Percentiles rank a stretch among this genome's conserved stretches.
These are phyloP conservation scores for Melanotaenia nigrans DNA, from an alignment of 2,797 vertebrate genomes.

Conservation along the genomic window DNA sequence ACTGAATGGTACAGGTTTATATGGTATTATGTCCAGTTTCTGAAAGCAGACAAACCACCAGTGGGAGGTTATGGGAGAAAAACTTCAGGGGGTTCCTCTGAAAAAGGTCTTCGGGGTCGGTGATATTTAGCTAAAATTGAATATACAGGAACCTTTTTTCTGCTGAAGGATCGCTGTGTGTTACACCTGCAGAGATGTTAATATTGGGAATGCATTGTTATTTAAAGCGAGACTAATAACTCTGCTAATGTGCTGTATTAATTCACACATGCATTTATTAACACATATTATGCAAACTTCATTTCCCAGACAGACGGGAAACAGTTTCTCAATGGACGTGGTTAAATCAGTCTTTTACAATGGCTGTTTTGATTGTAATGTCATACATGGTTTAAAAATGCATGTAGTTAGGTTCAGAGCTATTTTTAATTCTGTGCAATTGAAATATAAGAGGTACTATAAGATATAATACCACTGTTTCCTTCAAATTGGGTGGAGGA, in stretches of 20 bases:
- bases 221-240: conserved; percentile 51
- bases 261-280: conserved; percentile 47
- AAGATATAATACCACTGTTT: conserved; percentile 44
- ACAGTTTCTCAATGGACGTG: conserved; percentile 4
- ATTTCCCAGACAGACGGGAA: conserved; percentile 23
- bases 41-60: conserved; percentile 22
- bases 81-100: conserved; percentile 19
- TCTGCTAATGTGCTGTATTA: conserved; percentile 43
- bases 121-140: conserved; percentile 32
- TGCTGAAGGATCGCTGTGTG: conserved; percentile 20
- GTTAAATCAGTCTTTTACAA: conserved; percentile 18
- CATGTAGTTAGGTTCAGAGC: conserved; percentile 17
- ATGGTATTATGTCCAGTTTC: conserved; percentile 25
- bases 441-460: conserved; percentile 57
- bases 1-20: conserved; percentile 16
- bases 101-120: conserved; percentile 40
- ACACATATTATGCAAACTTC: conserved; percentile 33
- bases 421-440: conserved; percentile 41
- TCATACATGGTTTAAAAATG: conserved; percentile 26
- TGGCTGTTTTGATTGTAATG: conserved; percentile 38
- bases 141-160: conserved; percentile 33
- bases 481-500: conserved; percentile 59
- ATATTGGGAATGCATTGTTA: conserved; percentile 45
- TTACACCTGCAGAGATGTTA: conserved; percentile 50
- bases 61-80: conserved; percentile 16